phyloP scores from a whole-genome alignment of 2,113 vertebrate species.

The Sebastes fasciatus region DNA sequence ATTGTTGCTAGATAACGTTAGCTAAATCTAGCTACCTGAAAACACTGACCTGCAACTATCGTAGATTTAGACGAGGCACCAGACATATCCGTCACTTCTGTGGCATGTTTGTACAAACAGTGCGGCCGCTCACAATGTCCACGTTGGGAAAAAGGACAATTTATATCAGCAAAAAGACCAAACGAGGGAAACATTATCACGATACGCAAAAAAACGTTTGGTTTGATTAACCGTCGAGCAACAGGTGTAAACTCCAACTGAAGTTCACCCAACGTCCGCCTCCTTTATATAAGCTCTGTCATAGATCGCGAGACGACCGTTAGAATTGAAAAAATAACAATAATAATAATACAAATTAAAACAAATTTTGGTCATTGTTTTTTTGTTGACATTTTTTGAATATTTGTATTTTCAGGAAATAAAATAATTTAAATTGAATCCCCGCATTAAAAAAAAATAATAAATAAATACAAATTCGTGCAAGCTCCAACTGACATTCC shows the following conservation, averaged over 20 bases:
- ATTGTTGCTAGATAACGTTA: background rate
- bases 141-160: conserved; percentile 60
- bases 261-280: background rate
- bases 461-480: no score
- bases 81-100: background rate
- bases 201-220: fast-evolving
- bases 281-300: no score
- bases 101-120: conserved; percentile 76
- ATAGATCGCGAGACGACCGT: no score
- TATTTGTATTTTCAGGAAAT: no score
- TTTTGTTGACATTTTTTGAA: no score
- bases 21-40: background rate
- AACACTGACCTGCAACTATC: conserved; percentile 65
- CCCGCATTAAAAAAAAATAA: background rate
- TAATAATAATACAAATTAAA: background rate
- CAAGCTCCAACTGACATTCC: background rate
- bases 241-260: background rate
- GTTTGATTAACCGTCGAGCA: fast-evolving
- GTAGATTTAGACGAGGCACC: conserved; percentile 9
- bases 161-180: conserved; percentile 64
- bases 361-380: background rate
- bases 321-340: no score
- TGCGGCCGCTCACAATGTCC: conserved; percentile 65
- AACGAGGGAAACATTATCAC: conserved; percentile 76
- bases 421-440: no score